Percentiles rank a stretch among this genome's conserved stretches.
Evolutionary conservation across 2,888 invertebrate species (phyloP).

Genomic region (Catocala sponsa): DNA sequence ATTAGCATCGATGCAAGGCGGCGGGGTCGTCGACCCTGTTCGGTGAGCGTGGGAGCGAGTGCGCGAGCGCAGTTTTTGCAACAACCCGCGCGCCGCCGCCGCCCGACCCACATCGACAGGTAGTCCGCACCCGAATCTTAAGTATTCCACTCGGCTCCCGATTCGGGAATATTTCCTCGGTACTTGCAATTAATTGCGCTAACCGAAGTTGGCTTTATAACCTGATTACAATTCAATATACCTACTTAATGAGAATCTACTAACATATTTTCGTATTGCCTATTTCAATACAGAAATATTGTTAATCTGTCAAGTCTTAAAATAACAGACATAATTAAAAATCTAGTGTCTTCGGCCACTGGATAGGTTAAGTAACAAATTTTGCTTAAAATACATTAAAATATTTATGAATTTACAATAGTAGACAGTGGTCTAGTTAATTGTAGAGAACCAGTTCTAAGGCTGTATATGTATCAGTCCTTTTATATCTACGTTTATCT

Average conservation of each 20-base stretch:
- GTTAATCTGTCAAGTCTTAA: too few relatives aligned
- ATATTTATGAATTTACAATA: too few relatives aligned
- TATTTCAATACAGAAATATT: background rate
- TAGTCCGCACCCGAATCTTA: slow-evolving; percentile 62
- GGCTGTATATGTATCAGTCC: too few relatives aligned
- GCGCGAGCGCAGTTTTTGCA: slow-evolving; percentile 77
- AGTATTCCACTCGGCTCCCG: slow-evolving; percentile 44
- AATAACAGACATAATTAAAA: too few relatives aligned
- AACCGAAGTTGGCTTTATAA: slow-evolving; percentile 20
- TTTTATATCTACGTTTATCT: too few relatives aligned
- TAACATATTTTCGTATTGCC: background rate
- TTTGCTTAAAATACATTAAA: too few relatives aligned
- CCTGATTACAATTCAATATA: slow-evolving; percentile 14
- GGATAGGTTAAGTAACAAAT: too few relatives aligned
- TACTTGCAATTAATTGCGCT: slow-evolving; percentile 32
- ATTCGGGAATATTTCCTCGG: slow-evolving; percentile 47
- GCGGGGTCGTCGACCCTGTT: slow-evolving; percentile 70
- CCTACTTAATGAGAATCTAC: too few relatives aligned
- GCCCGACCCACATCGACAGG: slow-evolving; percentile 43
- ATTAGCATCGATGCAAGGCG: slow-evolving; percentile 78
- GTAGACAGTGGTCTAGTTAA: too few relatives aligned
- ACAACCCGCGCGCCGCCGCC: slow-evolving; percentile 52
- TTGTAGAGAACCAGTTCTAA: too few relatives aligned
- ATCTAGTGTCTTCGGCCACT: too few relatives aligned
- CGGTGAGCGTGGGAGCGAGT: slow-evolving; percentile 75